Conservation (phyloP, 1,140 invertebrate species). For the Drosophila willistoni region DNA sequence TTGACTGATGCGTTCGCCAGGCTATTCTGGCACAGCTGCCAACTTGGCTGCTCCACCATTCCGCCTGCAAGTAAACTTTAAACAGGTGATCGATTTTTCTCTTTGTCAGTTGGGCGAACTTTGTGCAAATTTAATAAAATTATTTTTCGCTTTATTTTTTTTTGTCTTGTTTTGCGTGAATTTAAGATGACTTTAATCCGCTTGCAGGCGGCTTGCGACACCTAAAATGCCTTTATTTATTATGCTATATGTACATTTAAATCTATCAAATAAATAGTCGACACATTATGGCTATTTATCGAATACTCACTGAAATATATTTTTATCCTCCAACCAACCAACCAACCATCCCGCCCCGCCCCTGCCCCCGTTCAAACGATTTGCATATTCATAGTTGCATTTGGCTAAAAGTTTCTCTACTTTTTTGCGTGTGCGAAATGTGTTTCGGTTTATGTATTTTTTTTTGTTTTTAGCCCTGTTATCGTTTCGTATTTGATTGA, state of each 20-base stretch:
- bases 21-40: constrained; percentile 70
- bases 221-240: constrained; percentile 33
- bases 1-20: constrained; percentile 74
- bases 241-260: constrained; percentile 51
- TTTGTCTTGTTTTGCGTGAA: neutral
- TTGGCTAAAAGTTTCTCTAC: neutral
- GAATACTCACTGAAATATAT: constrained; percentile 25
- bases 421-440: constrained; percentile 17
- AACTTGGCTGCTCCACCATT: constrained; percentile 56
- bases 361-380: constrained; percentile 3
- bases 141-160: too few species aligned
- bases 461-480: neutral
- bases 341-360: too few species aligned
- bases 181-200: constrained; percentile 51
- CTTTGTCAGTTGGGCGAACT: constrained; percentile 32
- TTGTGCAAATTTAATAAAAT: constrained; percentile 56
- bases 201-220: constrained; percentile 56
- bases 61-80: constrained; percentile 38
- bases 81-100: constrained; percentile 74
- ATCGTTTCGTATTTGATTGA: constrained; percentile 20
- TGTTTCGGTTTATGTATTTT: neutral
- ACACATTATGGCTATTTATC: constrained; percentile 43
- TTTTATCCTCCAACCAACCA: neutral
- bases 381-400: constrained; percentile 38
- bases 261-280: constrained; percentile 29